A percentile compares a stretch with the other conserved stretches of the same genome.
Conservation (phyloP, 2,797 vertebrate species). For the Syngnathus acus region DNA sequence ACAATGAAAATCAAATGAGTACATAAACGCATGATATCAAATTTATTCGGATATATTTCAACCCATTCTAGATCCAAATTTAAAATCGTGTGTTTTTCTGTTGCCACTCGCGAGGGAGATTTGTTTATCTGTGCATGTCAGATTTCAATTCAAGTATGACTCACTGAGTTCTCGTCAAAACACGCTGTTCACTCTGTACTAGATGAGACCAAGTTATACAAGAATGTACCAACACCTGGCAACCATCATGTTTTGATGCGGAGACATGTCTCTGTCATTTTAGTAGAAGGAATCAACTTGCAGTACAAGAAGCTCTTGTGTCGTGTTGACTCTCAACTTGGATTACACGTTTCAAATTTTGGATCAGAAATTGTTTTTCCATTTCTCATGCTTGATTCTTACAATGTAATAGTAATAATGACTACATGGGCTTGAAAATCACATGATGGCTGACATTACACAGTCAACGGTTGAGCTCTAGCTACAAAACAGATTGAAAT, state of each 20-base stretch:
- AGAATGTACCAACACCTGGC: background rate
- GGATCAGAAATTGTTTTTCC: background rate
- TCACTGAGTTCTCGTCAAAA: background rate
- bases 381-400: background rate
- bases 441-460: background rate
- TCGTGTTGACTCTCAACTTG: background rate
- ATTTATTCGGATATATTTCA: background rate
- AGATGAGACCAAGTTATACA: background rate
- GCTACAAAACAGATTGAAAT: background rate
- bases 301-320: background rate
- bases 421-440: background rate
- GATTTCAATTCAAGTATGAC: background rate
- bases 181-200: background rate
- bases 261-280: background rate
- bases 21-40: too few relatives aligned
- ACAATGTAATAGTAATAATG: background rate
- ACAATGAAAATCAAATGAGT: background rate
- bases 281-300: background rate
- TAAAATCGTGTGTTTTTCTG: background rate
- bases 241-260: background rate
- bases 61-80: background rate
- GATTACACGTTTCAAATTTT: background rate
- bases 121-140: conserved; percentile 1
- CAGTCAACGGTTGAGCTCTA: background rate
- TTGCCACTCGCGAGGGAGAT: background rate